Percentiles rank a stretch among this genome's conserved stretches.
Conservation (phyloP, 2,888 invertebrate species). For the Stenoptilia bipunctidactyla region DNA sequence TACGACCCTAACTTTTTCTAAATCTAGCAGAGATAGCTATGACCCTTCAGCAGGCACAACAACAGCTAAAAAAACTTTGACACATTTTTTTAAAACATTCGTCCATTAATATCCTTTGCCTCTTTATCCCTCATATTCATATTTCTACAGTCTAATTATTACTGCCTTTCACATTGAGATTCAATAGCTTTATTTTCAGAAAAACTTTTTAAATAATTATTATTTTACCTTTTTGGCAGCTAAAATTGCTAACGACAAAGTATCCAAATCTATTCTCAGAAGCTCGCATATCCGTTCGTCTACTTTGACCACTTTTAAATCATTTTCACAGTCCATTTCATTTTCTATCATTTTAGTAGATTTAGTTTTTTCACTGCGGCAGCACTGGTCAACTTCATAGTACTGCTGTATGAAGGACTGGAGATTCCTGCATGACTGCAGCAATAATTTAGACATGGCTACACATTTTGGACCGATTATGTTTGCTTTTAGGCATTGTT, state of each 20-base stretch:
- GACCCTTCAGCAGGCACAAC: no score
- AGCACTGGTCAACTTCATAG: conserved; percentile 24
- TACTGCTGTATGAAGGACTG: conserved; percentile 47
- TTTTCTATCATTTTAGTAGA: conserved; percentile 18
- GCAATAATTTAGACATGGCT: conserved; percentile 41
- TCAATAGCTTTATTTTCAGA: no score
- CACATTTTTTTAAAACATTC: no score
- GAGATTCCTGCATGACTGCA: conserved; percentile 35
- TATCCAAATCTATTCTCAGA: conserved; percentile 40
- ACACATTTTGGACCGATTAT: conserved; percentile 47
- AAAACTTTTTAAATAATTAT: no score
- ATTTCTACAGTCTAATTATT: no score
- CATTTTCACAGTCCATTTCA: conserved; percentile 18
- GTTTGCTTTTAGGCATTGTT: conserved; percentile 43
- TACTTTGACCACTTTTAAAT: conserved; percentile 25
- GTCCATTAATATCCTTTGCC: no score
- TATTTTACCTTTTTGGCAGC: conserved; percentile 58
- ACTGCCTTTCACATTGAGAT: no score
- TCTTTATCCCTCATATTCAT: no score
- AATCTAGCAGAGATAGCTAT: no score
- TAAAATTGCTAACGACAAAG: conserved; percentile 46
- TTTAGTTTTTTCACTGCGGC: conserved; percentile 1
- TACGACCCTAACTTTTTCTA: no score
- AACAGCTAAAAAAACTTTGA: no score
- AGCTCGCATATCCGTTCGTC: conserved; percentile 43